Base-by-base conservation (phyloP, 1,140 invertebrate genomes). In the Asobara japonica region DNA sequence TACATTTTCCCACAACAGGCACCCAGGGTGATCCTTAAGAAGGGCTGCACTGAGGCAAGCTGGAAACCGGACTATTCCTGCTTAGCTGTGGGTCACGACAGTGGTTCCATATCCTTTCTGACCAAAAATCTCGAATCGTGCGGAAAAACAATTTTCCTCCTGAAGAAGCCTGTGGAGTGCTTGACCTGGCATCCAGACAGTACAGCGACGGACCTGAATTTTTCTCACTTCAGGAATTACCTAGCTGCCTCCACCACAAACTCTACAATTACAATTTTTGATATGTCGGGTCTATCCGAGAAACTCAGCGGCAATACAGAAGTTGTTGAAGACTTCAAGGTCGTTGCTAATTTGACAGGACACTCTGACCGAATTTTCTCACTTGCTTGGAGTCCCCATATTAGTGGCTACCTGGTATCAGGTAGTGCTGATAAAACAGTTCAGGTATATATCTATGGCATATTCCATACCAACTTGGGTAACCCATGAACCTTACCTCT, bases 361-460 rank as follows among this genome's bases (percentile, higher is more conserved):
- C 94, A 94, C 77, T 82, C 73, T 25, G 81, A 85, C 0, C 84
- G 89, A 38, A 89, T 94, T 16, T 89, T 91, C 0, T 86, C 89
- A 62, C 71, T 95, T 8, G 86, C 87, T 3, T 96, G 94, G 94
- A 94, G 89, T 85, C 92, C 93, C 3, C 92, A 94, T 79, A 79
- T 88, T 8, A 91, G 91, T 69, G 91, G 89, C 6, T 84, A 88
- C 38, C 83, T 96, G n/a, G 83, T 92, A 7, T 91, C 93, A 10
- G 90, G 90, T 4, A 92, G 92, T 22, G 92, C 91, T 76, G 93
- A 94, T 83, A 83, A 86, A 13, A 90, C 90, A 45, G 90, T 91
- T 60, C 89, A 91, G 85, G n/a, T n/a, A n/a, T n/a, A n/a, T n/a
- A n/a, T n/a, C n/a, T n/a, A n/a, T n/a, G n/a, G n/a, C n/a, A n/a